Evolutionary conservation across 2,888 invertebrate species (phyloP).

Genomic region (Sarcophaga carnaria): DNA sequence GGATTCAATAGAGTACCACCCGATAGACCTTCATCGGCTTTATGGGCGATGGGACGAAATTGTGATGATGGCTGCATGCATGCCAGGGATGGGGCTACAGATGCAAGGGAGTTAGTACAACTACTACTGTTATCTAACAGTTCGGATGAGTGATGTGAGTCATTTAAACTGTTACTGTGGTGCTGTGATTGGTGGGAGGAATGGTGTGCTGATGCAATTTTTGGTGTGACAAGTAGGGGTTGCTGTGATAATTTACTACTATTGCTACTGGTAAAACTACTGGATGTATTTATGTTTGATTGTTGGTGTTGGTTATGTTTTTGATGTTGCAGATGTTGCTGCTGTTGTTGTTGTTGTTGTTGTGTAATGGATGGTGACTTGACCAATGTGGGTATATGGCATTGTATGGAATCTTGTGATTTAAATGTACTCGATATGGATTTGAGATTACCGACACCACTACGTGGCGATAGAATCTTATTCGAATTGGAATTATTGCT

Average conservation of each 20-base stretch:
- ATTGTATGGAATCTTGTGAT: conserved; percentile 81
- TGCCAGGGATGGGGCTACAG: conserved; percentile 77
- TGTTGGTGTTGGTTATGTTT: conserved; percentile 61
- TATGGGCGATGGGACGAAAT: conserved; percentile 82
- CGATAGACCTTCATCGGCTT: conserved; percentile 78
- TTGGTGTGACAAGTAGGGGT: conserved; percentile 78
- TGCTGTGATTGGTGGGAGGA: conserved; percentile 66
- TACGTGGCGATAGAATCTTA: conserved; percentile 81
- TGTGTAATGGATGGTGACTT: conserved; percentile 80
- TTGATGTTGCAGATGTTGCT: conserved; percentile 74
- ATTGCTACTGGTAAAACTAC: conserved; percentile 77
- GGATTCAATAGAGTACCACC: conserved; percentile 77
- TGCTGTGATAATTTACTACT: conserved; percentile 75
- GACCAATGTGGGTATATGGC: conserved; percentile 81
- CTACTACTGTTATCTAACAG: conserved; percentile 75
- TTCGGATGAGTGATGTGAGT: conserved; percentile 71
- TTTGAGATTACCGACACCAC: conserved; percentile 79
- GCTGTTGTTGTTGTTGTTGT: conserved; percentile 76
- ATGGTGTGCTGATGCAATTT: conserved; percentile 74
- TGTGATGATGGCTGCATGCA: conserved; percentile 82
- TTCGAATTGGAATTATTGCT: conserved; percentile 75
- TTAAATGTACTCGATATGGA: conserved; percentile 81
- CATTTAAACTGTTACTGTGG: conserved; percentile 67
- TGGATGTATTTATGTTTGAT: conserved; percentile 64
- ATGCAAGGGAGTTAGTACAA: conserved; percentile 78